Conservation (phyloP, 2,113 vertebrate species). For the Fulica atra region DNA sequence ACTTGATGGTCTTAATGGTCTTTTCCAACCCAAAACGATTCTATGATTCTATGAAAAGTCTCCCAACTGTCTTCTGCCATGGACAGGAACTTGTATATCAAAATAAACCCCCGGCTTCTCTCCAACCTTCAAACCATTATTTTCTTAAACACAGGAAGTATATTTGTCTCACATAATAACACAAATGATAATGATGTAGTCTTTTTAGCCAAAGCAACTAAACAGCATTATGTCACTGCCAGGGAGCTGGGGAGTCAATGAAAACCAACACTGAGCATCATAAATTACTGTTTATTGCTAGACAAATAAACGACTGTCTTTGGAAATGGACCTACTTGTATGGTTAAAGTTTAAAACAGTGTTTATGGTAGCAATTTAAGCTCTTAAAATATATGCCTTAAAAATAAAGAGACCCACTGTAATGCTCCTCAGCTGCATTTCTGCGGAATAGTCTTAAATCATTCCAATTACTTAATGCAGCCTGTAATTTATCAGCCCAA, state of each 20-base stretch:
- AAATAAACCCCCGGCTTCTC: background rate
- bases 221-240: slow-evolving; percentile 45
- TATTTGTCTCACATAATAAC: slow-evolving; percentile 38
- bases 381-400: slow-evolving; percentile 62
- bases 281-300: slow-evolving; percentile 74
- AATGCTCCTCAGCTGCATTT: slow-evolving; percentile 57
- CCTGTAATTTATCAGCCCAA: slow-evolving; percentile 69
- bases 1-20: background rate
- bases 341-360: slow-evolving; percentile 59
- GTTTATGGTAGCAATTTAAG: slow-evolving; percentile 65
- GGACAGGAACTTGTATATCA: background rate
- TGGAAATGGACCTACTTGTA: slow-evolving; percentile 34
- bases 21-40: background rate
- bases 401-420: slow-evolving; percentile 62
- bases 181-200: slow-evolving; percentile 35
- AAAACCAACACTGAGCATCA: slow-evolving; percentile 38
- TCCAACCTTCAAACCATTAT: slow-evolving; percentile 20
- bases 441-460: slow-evolving; percentile 52
- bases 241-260: slow-evolving; percentile 26
- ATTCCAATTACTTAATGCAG: slow-evolving; percentile 65
- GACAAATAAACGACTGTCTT: slow-evolving; percentile 55
- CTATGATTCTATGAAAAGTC: background rate
- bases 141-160: slow-evolving; percentile 51
- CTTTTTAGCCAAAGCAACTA: slow-evolving; percentile 30
- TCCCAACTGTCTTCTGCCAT: background rate